Evolutionary conservation across 2,888 invertebrate species (phyloP).

Genomic region (Lobophora halterata): DNA sequence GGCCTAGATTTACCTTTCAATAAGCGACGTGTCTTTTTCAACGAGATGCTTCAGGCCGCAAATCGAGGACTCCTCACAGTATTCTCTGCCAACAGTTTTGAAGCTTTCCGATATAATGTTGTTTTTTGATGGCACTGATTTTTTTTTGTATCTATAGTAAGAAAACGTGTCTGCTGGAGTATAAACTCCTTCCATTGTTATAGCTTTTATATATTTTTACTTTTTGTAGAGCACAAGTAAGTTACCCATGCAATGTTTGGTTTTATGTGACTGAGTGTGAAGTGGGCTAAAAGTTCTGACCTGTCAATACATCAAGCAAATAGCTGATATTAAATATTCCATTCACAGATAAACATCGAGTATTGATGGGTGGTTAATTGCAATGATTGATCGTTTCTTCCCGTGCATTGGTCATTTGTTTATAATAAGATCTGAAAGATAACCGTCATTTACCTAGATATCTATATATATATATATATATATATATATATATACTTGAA

Average conservation of each 20-base stretch:
- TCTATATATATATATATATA: no score
- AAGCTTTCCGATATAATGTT: conserved; percentile 54
- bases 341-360: conserved; percentile 64
- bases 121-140: conserved; percentile 34
- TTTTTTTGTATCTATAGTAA: conserved; percentile 28
- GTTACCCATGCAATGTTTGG: no score
- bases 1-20: conserved; percentile 65
- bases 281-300: conserved; percentile 7
- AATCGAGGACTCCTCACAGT: conserved; percentile 72
- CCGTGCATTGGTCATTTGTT: conserved; percentile 40
- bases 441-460: conserved; percentile 2
- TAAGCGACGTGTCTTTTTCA: conserved; percentile 51
- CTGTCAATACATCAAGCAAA: conserved; percentile 34
- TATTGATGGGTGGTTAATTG: conserved; percentile 57
- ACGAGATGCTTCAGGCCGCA: conserved; percentile 72
- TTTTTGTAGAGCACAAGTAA: no score
- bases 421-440: conserved; percentile 21
- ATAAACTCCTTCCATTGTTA: conserved; percentile 4
- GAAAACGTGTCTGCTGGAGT: conserved; percentile 10
- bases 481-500: no score
- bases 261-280: neutral
- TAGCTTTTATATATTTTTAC: no score
- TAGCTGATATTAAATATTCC: conserved; percentile 62
- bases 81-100: conserved; percentile 58
- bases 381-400: conserved; percentile 63